Conservation (phyloP, 92 coral and sea anemone species). For the Palythoa heliodiscus region DNA sequence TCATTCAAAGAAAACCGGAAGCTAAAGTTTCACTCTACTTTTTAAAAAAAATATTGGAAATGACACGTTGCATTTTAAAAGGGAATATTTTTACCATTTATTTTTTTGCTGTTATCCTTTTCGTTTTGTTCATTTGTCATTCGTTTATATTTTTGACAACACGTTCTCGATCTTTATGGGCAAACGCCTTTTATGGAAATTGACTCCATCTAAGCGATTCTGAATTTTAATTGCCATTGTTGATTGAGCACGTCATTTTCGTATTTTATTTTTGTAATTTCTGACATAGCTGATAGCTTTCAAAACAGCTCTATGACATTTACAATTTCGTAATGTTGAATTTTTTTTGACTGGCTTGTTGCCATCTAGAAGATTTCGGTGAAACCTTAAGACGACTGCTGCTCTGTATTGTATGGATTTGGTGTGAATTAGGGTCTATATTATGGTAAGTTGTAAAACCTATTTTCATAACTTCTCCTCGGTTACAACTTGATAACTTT, state of each 20-base stretch:
- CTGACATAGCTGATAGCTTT: conserved; percentile 6
- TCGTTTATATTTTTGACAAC: too few relatives aligned
- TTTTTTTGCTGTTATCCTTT: too few relatives aligned
- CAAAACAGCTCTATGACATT: background rate
- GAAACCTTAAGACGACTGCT: background rate
- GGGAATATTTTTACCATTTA: too few relatives aligned
- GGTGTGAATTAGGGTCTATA: background rate
- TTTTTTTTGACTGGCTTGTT: background rate
- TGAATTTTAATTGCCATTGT: conserved; percentile 43
- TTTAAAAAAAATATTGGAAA: too few relatives aligned
- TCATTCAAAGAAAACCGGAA: too few relatives aligned
- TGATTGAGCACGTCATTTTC: background rate
- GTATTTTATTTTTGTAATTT: background rate
- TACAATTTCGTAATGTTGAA: background rate
- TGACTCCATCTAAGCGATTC: background rate
- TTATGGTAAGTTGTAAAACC: conserved; percentile 14
- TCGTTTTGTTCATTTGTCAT: too few relatives aligned
- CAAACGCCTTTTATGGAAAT: conserved; percentile 38
- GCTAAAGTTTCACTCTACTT: too few relatives aligned
- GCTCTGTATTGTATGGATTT: background rate
- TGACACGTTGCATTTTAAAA: too few relatives aligned
- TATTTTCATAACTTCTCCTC: background rate
- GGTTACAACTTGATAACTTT: background rate
- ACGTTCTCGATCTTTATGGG: background rate
- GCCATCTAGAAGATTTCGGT: background rate